Evolutionary conservation across 2,797 vertebrate species (phyloP).

Genomic region (Chelmon rostratus): DNA sequence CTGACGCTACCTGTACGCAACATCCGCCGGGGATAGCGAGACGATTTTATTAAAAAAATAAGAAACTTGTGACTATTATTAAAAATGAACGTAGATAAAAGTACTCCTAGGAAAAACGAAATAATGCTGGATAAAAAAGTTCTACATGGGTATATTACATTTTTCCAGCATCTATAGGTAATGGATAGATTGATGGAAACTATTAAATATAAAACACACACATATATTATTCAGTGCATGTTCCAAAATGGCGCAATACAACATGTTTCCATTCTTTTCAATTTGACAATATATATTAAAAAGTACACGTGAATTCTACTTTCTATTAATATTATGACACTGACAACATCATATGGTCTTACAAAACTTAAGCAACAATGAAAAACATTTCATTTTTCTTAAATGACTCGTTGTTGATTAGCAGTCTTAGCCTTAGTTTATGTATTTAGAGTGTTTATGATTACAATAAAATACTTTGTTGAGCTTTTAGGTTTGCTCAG

Average conservation of each 20-base stretch:
- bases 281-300: too few relatives aligned
- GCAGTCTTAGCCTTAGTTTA: background rate
- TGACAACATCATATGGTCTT: background rate
- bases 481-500: too few relatives aligned
- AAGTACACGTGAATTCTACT: too few relatives aligned
- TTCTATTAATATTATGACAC: background rate
- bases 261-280: background rate
- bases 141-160: background rate
- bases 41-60: background rate
- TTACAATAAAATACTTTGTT: background rate
- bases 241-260: background rate
- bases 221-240: background rate
- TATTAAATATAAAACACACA: too few relatives aligned
- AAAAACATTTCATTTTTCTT: background rate
- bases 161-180: background rate
- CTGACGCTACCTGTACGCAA: background rate
- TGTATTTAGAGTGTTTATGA: background rate
- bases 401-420: background rate
- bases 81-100: background rate
- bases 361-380: background rate
- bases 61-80: background rate
- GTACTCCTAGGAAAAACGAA: rapidly evolving
- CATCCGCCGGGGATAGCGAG: background rate
- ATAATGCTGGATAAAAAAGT: background rate
- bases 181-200: background rate